These are phyloP conservation scores for Drosophila ezoana DNA, from an alignment of 2,888 invertebrate genomes.

Conservation along the genomic window DNA sequence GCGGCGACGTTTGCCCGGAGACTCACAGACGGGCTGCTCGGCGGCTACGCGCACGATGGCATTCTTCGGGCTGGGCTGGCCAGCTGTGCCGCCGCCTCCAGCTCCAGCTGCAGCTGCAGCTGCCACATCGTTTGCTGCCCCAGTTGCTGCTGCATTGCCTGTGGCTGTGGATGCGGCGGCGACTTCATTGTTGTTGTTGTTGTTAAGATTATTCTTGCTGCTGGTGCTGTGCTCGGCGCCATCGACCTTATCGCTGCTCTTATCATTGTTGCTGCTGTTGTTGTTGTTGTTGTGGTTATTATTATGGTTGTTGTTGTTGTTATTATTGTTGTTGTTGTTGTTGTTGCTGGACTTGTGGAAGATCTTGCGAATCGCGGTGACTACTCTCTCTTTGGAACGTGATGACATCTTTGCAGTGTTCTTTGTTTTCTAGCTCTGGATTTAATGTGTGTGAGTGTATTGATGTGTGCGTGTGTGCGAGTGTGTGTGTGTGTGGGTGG, in stretches of 20 bases:
- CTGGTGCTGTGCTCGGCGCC: constrained; percentile 85
- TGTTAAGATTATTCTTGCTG: constrained; percentile 70
- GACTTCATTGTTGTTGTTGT: constrained; percentile 53
- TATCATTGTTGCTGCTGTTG: constrained; percentile 83
- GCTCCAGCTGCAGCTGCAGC: constrained; percentile 21
- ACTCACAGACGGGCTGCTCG: constrained; percentile 67
- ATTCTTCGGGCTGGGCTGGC: constrained; percentile 48
- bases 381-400: constrained; percentile 92
- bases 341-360: constrained; percentile 88
- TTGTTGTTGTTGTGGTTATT: constrained; percentile 82
- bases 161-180: constrained; percentile 28
- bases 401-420: constrained; percentile 88
- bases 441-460: constrained; percentile 13
- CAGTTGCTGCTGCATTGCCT: constrained; percentile 21
- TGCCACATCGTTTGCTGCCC: constrained; percentile 84
- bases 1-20: constrained; percentile 80
- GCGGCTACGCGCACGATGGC: constrained; percentile 62
- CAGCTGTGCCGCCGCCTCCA: constrained; percentile 21
- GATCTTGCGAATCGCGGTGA: constrained; percentile 91
- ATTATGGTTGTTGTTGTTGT: constrained; percentile 86
- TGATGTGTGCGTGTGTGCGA: not conserved
- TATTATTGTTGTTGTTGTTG: constrained; percentile 86
- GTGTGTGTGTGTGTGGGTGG: constrained; percentile 14
- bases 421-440: constrained; percentile 43
- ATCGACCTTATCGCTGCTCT: constrained; percentile 88